A percentile compares a stretch with the other conserved stretches of the same genome.
Conservation (phyloP, 1,140 invertebrate species). For the Papilio xuthus region DNA sequence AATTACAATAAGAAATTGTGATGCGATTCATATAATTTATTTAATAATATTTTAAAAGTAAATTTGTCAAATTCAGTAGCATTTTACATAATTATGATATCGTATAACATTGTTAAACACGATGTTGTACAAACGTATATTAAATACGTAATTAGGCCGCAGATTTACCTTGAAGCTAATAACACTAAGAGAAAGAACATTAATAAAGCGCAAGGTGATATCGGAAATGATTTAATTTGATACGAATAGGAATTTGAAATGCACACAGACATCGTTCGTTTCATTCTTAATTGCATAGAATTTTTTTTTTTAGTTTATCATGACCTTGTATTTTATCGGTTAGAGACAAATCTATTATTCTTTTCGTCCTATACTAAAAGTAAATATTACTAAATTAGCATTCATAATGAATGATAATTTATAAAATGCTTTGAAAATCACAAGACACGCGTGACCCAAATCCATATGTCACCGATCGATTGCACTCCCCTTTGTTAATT, state of each 20-base stretch:
- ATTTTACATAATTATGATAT: neutral
- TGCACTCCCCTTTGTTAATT: too few species aligned
- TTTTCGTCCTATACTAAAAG: neutral
- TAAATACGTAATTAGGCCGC: slow-evolving; percentile 27
- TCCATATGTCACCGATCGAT: too few species aligned
- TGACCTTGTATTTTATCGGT: neutral
- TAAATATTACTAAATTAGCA: too few species aligned
- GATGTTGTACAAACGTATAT: neutral
- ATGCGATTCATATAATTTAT: too few species aligned
- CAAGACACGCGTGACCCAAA: too few species aligned
- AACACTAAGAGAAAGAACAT: slow-evolving; percentile 30
- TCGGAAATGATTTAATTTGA: slow-evolving; percentile 21
- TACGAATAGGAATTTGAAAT: slow-evolving; percentile 30
- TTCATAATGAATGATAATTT: too few species aligned
- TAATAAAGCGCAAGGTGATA: slow-evolving; percentile 33
- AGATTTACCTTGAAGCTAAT: slow-evolving; percentile 37
- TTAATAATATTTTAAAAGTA: neutral
- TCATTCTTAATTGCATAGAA: neutral
- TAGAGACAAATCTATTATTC: neutral
- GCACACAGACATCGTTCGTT: slow-evolving; percentile 20
- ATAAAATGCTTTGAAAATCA: too few species aligned
- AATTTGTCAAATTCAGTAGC: neutral
- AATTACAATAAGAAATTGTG: too few species aligned
- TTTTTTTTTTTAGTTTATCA: neutral
- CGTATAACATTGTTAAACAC: neutral